Evolutionary conservation across 2,888 invertebrate species (phyloP), one percentile per base, ranked within the genome.

Genomic region (Morinoia aosen): DNA sequence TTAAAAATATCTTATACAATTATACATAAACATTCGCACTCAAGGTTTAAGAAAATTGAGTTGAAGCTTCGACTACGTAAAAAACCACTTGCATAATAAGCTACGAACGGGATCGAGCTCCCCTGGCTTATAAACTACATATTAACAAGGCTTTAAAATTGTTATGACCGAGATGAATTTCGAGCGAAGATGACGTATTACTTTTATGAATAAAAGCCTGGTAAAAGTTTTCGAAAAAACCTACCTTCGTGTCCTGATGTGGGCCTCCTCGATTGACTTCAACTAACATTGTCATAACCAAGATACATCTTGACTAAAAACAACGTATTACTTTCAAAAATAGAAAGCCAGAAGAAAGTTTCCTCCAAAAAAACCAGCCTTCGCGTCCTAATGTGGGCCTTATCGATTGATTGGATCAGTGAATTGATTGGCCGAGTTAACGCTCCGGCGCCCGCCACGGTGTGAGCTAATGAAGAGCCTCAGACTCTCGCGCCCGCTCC

Each of bases 391-490:
- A 57, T 93, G 93, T 57, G 48, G 56, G 57, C 48, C 40, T 56
- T 57, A 93, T 93, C 93, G 93, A 93, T 93, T 93, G 93, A 93
- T 93, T 93, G 57, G 93, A 93, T 93, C 93, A 93, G 93, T 93
- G 57, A 93, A 93, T 93, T 93, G 93, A 93, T 93, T 93, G 93
- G 93, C 93, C 11, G 58, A 93, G 93, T 93, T 93, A 57, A 93
- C 93, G 93, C 93, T 93, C n/a, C 93, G 57, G 57, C 57, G 93
- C 5, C 56, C 40, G 91, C 91, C 39, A 19, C 25, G 40, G 91
- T 91, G 8, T 10, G 93, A n/a, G 93, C 93, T 93, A 93, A 93
- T 93, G 93, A 93, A 93, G 93, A 93, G 93, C 57, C 33, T 11
- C 56, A 93, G 57, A 33, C 91, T 48, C 91, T 91, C 61, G 61